Evolutionary conservation across 2,797 vertebrate species (phyloP).

Genomic region (Manis pentadactyla): DNA sequence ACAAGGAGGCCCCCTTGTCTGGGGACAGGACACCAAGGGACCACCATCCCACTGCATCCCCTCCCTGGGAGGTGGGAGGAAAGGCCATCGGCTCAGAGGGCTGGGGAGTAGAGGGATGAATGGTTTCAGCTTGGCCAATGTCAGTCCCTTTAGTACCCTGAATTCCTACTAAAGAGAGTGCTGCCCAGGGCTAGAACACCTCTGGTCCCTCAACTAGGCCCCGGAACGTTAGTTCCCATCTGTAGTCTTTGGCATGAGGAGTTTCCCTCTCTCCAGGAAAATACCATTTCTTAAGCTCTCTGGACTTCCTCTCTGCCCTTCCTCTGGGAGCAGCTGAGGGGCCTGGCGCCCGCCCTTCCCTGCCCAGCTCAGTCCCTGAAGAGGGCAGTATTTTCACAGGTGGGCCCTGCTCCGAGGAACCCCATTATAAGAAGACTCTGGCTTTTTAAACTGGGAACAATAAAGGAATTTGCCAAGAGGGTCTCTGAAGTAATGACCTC

Average conservation of each 20-base stretch:
- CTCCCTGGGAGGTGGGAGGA: not conserved
- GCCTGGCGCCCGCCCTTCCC: conserved; percentile 51
- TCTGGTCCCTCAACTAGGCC: not conserved
- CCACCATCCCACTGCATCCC: not conserved
- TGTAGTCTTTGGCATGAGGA: conserved; percentile 48
- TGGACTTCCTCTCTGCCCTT: conserved; percentile 42
- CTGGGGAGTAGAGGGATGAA: not conserved
- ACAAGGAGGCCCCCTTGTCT: not conserved
- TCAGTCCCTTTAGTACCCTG: not conserved
- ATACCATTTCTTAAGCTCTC: conserved; percentile 58
- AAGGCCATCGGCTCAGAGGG: not conserved
- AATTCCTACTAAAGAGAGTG: not conserved
- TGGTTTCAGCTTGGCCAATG: not conserved
- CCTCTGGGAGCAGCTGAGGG: conserved; percentile 43
- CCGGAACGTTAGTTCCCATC: conserved; percentile 55
- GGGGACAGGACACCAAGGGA: not conserved
- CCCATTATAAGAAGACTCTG: conserved; percentile 73
- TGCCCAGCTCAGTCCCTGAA: conserved; percentile 43
- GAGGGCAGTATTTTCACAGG: conserved; percentile 77
- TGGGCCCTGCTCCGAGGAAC: conserved; percentile 69
- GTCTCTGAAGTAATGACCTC: conserved; percentile 80
- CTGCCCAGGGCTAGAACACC: not conserved
- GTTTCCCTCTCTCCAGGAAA: conserved; percentile 56
- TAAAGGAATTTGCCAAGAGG: conserved; percentile 81
- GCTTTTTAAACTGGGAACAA: conserved; percentile 74